Evolutionary conservation across 1,140 invertebrate species (phyloP), one percentile per base, ranked within the genome.

Genomic region (Tribolium castaneum): DNA sequence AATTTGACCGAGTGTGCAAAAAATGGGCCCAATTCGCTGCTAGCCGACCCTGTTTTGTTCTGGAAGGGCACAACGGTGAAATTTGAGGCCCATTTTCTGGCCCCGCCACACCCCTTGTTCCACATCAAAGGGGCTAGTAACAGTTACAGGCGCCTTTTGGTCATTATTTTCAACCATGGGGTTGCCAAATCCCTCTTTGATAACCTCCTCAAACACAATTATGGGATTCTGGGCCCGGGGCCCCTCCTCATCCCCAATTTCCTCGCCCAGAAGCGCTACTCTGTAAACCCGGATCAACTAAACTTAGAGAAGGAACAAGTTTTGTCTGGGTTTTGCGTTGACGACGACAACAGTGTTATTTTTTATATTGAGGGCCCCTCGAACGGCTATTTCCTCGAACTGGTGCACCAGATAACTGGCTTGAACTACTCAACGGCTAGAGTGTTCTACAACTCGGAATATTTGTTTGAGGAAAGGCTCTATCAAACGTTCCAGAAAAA

Each of bases 321-420:
- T 2, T 13, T 81, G 5, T 76, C 81, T 6, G 81, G 81, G 3
- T 83, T 83, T 71, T 30, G 70, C 10, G 79, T 81, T 2, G 79
- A 83, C 62, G 78, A 78, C 72, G 76, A 75, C 1, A 79, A 12
- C 52, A 56, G 72, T 13, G 66, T 79, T 14, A 59, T 74, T n/a
- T 30, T 82, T 14, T 83, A 75, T 59, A 10, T 83, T 6, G 82
- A 83, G 59, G 80, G 80, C 2, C 45, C 50, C 22, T 62, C 74
- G 10, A 70, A 78, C 14, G 80, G 75, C 9, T 79, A 52, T 59
- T 76, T 82, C 10, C 35, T 70, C 3, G 25, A 54, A 6, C 49
- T 83, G n/a, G 66, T 77, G 54, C 52, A 78, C 9, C 49, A 78
- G 71, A 62, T 81, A 7, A 76, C 34, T 13, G 14, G 16, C 49